Percentiles rank a stretch among this genome's conserved stretches.
Evolutionary conservation across 2,797 vertebrate genomes (phyloP).

Genomic region (Parotocinclus haroldoi): DNA sequence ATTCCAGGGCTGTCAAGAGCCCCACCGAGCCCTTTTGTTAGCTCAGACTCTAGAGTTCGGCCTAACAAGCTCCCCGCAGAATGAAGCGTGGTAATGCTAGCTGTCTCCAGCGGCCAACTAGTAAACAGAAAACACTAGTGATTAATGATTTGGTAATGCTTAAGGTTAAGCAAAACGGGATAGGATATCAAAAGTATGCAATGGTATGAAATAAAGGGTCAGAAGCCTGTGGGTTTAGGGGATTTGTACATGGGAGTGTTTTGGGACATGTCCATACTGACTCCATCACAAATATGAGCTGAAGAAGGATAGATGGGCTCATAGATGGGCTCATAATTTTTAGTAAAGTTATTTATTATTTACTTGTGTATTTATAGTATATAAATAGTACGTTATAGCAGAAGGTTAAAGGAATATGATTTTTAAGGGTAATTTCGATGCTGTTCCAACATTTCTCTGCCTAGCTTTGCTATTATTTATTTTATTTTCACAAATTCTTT

Average conservation of each 20-base stretch:
- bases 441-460: no score
- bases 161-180: slow-evolving; percentile 28
- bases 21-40: slow-evolving; percentile 84
- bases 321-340: no score
- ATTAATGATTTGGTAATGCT: slow-evolving; percentile 43
- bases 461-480: no score
- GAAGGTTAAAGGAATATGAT: no score
- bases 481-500: no score
- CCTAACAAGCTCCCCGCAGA: slow-evolving; percentile 82
- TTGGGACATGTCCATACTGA: background rate
- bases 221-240: slow-evolving; percentile 3
- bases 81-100: slow-evolving; percentile 39
- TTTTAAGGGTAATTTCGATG: no score
- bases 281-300: no score
- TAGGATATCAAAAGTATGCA: slow-evolving; percentile 35
- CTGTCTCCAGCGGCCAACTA: slow-evolving; percentile 41
- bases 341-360: no score
- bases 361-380: no score
- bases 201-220: slow-evolving; percentile 31
- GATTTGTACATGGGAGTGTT: slow-evolving; percentile 11
- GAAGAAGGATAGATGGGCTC: no score
- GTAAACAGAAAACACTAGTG: slow-evolving; percentile 46
- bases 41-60: slow-evolving; percentile 65
- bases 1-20: slow-evolving; percentile 86
- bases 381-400: no score